Percentiles rank a stretch among this genome's conserved stretches.
phyloP scores from a whole-genome alignment of 2,888 invertebrate genomes.

The Diadegma fenestrale region DNA sequence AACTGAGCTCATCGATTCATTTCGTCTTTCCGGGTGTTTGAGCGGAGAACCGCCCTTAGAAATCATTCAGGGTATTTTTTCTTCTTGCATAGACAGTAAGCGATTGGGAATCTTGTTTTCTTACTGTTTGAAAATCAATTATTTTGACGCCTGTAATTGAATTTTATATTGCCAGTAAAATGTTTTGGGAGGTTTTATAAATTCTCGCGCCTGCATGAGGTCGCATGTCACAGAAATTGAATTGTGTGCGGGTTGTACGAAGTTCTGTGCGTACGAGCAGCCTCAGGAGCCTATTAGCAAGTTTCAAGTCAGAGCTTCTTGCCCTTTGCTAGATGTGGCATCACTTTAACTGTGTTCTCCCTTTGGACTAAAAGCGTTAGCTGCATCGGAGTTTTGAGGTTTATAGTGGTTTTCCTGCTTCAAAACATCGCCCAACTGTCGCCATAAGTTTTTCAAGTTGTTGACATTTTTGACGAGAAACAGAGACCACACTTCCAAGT shows the following conservation, averaged over 20 bases:
- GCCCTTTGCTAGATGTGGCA: constrained; percentile 25
- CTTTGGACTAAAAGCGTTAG: constrained; percentile 51
- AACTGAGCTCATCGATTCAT: not conserved
- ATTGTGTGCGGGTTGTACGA: not conserved
- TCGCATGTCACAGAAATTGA: not conserved
- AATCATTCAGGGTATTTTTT: too few relatives aligned
- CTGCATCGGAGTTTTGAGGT: constrained; percentile 66
- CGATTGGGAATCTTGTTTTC: not conserved
- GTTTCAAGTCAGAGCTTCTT: constrained; percentile 19
- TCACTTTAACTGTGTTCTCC: constrained; percentile 51
- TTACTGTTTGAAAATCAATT: not conserved
- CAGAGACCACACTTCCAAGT: constrained; percentile 17
- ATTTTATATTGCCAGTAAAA: not conserved
- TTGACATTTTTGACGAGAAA: constrained; percentile 41
- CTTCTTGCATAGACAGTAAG: not conserved
- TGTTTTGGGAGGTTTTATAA: not conserved
- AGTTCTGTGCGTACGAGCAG: constrained; percentile 33
- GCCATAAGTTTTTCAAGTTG: constrained; percentile 27
- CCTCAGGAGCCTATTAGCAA: constrained; percentile 27
- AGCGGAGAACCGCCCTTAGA: too few relatives aligned
- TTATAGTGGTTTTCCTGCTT: constrained; percentile 73
- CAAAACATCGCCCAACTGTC: constrained; percentile 9
- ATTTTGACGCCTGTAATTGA: not conserved
- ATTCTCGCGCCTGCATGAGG: not conserved
- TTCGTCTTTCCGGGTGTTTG: constrained; percentile 1